These are phyloP conservation scores for Leptopilina syphax DNA, from an alignment of 2,888 invertebrate species.

Conservation along the genomic window DNA sequence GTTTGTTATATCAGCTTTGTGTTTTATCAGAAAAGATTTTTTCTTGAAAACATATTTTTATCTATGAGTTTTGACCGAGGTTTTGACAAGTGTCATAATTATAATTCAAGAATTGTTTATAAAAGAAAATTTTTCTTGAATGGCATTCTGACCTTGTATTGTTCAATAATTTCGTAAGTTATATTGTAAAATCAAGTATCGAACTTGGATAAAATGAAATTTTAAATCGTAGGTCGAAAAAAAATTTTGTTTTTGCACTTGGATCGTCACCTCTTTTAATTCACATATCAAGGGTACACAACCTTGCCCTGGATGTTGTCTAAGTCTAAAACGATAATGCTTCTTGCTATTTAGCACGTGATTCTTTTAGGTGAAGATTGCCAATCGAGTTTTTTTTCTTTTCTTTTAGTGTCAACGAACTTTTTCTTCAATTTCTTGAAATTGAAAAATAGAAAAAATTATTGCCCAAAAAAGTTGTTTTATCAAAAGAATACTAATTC, in stretches of 20 bases:
- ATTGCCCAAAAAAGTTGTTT: no score
- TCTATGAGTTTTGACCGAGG: background rate
- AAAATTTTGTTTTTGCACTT: constrained; percentile 43
- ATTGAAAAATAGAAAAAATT: background rate
- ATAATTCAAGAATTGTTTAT: background rate
- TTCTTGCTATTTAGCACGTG: constrained; percentile 44
- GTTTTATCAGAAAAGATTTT: background rate
- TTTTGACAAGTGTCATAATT: background rate
- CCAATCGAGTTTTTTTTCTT: background rate
- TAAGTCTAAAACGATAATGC: constrained; percentile 54
- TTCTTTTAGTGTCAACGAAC: constrained; percentile 12
- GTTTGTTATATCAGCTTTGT: no score
- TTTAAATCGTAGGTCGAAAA: background rate
- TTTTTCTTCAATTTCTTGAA: background rate
- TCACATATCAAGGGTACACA: constrained; percentile 53
- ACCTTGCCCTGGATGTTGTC: constrained; percentile 61
- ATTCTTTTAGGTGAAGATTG: constrained; percentile 6
- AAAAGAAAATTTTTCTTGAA: background rate
- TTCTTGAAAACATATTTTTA: background rate
- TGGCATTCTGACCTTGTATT: background rate
- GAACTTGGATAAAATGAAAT: background rate
- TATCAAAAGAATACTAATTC: no score
- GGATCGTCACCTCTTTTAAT: constrained; percentile 43
- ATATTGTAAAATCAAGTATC: background rate
- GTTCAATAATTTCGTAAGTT: background rate